Evolutionary conservation across 2,888 invertebrate genomes (phyloP).

Genomic region (Resseliella maxima): DNA sequence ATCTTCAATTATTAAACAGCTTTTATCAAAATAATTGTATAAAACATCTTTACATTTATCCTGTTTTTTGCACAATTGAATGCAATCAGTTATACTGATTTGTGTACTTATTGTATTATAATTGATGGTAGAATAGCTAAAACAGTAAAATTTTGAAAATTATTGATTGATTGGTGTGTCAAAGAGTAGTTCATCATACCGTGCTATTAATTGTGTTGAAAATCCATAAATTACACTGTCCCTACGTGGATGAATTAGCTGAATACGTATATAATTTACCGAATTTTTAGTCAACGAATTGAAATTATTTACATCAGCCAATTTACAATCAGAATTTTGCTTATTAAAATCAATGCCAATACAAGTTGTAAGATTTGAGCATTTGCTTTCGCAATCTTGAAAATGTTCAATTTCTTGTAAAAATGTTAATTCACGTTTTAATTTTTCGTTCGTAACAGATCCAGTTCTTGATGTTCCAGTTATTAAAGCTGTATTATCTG

Average conservation of each 20-base stretch:
- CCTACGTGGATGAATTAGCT: neutral
- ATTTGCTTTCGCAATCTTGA: neutral
- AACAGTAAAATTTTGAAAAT: neutral
- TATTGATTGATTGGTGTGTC: neutral
- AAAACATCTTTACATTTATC: slow-evolving; percentile 30
- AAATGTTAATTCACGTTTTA: neutral
- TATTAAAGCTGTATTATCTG: neutral
- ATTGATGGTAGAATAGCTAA: slow-evolving; percentile 10
- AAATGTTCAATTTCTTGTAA: neutral
- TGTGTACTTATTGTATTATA: neutral
- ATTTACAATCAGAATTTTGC: slow-evolving; percentile 5
- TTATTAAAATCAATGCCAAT: neutral
- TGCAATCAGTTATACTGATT: neutral
- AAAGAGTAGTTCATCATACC: neutral
- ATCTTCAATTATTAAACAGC: neutral
- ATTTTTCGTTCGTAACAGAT: slow-evolving; percentile 18
- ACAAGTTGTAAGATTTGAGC: slow-evolving; percentile 31
- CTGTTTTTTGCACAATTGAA: neutral
- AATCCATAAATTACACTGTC: neutral
- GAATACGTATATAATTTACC: neutral
- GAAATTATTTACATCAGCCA: neutral
- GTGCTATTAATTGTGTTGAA: slow-evolving; percentile 21
- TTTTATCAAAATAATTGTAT: slow-evolving; percentile 19
- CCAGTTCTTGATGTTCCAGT: neutral
- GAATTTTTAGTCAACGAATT: neutral